Evolutionary conservation across 1,140 invertebrate genomes (phyloP), one percentile per base, ranked within the genome.

Genomic region (Triops cancriformis): DNA sequence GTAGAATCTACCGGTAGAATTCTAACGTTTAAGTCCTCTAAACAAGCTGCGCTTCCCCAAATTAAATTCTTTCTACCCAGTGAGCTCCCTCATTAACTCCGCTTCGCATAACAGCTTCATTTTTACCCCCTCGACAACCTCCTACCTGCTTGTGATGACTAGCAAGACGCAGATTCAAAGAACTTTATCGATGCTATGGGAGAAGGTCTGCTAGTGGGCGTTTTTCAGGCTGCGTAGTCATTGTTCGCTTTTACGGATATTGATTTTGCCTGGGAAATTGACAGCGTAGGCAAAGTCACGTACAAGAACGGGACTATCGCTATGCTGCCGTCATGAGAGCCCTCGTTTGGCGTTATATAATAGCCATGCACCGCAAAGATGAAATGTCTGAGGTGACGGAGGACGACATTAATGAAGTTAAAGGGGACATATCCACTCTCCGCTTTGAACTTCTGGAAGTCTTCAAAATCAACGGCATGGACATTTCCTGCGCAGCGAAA

Each of bases 371-470:
- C 81, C 86, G 90, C 72, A 90, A 91, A 81, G 88, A 88, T 79
- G 92, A 94, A 80, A 88, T 92, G 80, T 89, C 89, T 80, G 86
- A 89, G 0, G 93, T 97, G 0, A 95, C 94, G 18, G 94, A 97
- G 83, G 95, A 97, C 81, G 93, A 97, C 81, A 89, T 97, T 73
- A 96, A 95, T 81, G 95, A 98, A 85, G 88, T 98, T 1, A 97
- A 97, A 83, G 91, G 92, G 82, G 94, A 96, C 81, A 91, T 97
- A 23, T 92, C 91, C 0, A 87, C 91, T 0, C 89, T 94, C 85
- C 87, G 91, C 80, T 94, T 91, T 82, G 94, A 96, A 84, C 87
- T 97, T 78, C 85, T 96, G 0, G 93, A 96, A 81, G 90, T 96
- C 23, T 89, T 96, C 37, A 87, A 89, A 75, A 89, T 85, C 82